Evolutionary conservation across 2,797 vertebrate genomes (phyloP).

Genomic region (Cygnus olor): DNA sequence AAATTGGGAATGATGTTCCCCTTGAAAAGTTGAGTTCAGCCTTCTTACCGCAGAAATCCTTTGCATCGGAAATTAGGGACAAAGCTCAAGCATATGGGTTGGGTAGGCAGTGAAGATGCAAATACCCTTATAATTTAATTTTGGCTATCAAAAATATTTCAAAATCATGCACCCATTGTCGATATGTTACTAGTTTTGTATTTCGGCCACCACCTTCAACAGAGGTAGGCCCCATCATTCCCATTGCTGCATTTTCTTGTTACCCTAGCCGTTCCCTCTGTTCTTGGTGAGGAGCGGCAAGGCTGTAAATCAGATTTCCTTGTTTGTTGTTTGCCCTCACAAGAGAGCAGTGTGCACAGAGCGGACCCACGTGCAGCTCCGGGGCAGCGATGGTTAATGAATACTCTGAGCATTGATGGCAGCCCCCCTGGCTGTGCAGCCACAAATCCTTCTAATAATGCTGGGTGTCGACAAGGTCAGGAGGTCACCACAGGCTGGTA

Average conservation of each 20-base stretch:
- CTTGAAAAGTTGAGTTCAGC: not conserved
- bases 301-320: not conserved
- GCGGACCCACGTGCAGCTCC: not conserved
- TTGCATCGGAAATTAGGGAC: not conserved
- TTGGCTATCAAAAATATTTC: fast-evolving
- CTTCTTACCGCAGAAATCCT: not conserved
- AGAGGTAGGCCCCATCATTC: not conserved
- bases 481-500: constrained; percentile 42
- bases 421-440: constrained; percentile 5
- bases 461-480: constrained; percentile 51
- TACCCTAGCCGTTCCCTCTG: not conserved
- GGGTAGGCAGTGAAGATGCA: not conserved
- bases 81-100: not conserved
- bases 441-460: constrained; percentile 64
- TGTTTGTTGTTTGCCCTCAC: not conserved
- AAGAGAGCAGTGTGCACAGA: not conserved
- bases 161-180: too few species aligned
- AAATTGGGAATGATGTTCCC: not conserved
- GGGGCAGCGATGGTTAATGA: constrained; percentile 4
- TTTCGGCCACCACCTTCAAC: not conserved
- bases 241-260: not conserved
- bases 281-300: not conserved
- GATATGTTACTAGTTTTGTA: fast-evolving
- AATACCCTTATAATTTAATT: not conserved
- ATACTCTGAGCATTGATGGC: not conserved